A percentile compares a stretch with the other conserved stretches of the same genome.
phyloP scores from a whole-genome alignment of 2,797 vertebrate genomes.

The Pseudochirops corinnae region DNA sequence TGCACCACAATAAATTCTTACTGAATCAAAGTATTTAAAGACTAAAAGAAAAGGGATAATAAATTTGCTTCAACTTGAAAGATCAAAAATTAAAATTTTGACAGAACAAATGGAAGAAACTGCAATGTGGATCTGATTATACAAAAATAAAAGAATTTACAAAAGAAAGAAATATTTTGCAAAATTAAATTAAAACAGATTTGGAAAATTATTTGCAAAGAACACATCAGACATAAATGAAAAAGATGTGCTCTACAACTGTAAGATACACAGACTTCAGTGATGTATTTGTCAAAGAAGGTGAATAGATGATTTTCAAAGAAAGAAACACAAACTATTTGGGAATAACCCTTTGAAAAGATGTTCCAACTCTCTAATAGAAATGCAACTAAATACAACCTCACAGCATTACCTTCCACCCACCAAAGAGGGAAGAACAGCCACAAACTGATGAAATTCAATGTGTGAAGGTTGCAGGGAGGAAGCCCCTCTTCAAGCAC shows the following conservation, averaged over 20 bases:
- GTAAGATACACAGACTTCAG: neutral
- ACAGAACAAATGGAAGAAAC: neutral
- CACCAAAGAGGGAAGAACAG: neutral
- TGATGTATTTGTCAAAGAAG: neutral
- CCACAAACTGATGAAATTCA: neutral
- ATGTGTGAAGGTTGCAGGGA: neutral
- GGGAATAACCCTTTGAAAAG: neutral
- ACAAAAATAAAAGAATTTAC: neutral
- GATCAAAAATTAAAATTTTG: neutral
- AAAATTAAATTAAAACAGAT: slow-evolving; percentile 53
- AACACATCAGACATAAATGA: neutral
- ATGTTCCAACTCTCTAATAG: neutral
- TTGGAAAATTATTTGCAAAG: slow-evolving; percentile 50
- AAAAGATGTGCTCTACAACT: neutral
- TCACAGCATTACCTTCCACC: neutral
- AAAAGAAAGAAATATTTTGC: neutral
- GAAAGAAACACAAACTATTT: neutral
- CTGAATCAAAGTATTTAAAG: neutral
- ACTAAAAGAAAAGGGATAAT: neutral
- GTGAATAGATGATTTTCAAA: neutral
- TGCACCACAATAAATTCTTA: neutral
- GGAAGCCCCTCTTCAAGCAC: neutral
- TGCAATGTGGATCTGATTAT: neutral
- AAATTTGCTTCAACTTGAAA: neutral
- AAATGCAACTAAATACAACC: neutral